These are phyloP conservation scores for Axinella damicornis DNA, from an alignment of 37 sponge, comb jelly and placozoan species.

Conservation along the genomic window DNA sequence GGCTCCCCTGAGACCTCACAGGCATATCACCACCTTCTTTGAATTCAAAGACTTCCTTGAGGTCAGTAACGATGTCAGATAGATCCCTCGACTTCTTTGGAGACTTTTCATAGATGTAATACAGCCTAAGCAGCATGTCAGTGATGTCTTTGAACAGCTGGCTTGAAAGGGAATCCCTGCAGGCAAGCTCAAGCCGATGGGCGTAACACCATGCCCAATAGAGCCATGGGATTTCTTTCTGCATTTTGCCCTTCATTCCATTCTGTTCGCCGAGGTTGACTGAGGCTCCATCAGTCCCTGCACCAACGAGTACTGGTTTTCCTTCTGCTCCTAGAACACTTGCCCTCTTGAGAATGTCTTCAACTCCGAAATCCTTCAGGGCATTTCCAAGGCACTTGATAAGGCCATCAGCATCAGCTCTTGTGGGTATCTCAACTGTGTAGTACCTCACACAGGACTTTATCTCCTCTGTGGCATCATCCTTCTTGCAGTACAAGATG, in stretches of 20 bases:
- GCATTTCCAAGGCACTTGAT: slow-evolving; percentile 28
- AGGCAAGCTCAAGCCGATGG: slow-evolving; percentile 64
- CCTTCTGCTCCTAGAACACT: slow-evolving; percentile 10
- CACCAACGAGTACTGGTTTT: slow-evolving; percentile 51
- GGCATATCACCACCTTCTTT: slow-evolving; percentile 44
- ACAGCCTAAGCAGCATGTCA: slow-evolving; percentile 70
- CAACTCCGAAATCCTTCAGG: slow-evolving; percentile 5
- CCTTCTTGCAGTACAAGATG: neutral
- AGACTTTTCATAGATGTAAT: slow-evolving; percentile 56
- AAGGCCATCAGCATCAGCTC: slow-evolving; percentile 4
- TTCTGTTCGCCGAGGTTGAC: slow-evolving; percentile 59
- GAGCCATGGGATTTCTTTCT: slow-evolving; percentile 43
- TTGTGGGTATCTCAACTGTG: too few relatives aligned
- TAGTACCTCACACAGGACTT: slow-evolving; percentile 32
- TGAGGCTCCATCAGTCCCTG: slow-evolving; percentile 68
- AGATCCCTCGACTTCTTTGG: slow-evolving; percentile 61
- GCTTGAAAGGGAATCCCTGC: slow-evolving; percentile 61
- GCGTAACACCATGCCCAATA: slow-evolving; percentile 71
- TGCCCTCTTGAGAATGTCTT: slow-evolving; percentile 15
- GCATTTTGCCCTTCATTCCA: slow-evolving; percentile 55
- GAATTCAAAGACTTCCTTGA: slow-evolving; percentile 47
- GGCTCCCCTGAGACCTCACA: slow-evolving; percentile 48
- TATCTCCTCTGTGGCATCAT: slow-evolving; percentile 25
- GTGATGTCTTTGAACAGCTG: slow-evolving; percentile 27
- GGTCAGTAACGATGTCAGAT: slow-evolving; percentile 30